phyloP scores from a whole-genome alignment of 2,888 invertebrate species.

The Eupithecia centaureata region DNA sequence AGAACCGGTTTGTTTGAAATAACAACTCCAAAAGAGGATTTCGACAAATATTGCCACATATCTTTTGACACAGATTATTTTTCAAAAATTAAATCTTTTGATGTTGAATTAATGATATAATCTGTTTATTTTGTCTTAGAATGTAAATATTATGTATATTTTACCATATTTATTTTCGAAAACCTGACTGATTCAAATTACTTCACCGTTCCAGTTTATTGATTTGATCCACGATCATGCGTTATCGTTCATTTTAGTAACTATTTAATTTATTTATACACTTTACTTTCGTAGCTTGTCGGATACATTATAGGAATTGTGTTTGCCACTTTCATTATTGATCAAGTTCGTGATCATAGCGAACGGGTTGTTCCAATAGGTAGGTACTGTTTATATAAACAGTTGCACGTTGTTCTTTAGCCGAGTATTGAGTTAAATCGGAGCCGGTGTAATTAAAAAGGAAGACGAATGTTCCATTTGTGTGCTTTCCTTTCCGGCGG shows the following conservation, averaged over 20 bases:
- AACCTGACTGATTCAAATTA: not conserved
- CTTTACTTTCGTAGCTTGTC: not conserved
- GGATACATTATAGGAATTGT: not conserved
- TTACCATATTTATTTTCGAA: not conserved
- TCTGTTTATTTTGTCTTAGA: not conserved
- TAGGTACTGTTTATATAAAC: not conserved
- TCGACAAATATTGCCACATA: not conserved
- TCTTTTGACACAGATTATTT: not conserved
- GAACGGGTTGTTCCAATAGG: not conserved
- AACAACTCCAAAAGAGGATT: not conserved
- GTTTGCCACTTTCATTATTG: not conserved
- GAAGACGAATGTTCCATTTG: slow-evolving; percentile 51
- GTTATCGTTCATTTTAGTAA: not conserved
- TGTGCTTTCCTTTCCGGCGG: slow-evolving; percentile 69
- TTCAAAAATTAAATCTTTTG: not conserved
- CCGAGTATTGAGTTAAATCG: slow-evolving; percentile 1
- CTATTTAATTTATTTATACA: not conserved
- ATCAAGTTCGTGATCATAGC: too few relatives aligned
- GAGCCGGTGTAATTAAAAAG: slow-evolving; percentile 38
- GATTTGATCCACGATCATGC: not conserved
- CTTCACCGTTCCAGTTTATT: not conserved
- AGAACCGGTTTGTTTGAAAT: not conserved
- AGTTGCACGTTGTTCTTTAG: not conserved
- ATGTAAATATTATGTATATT: not conserved
- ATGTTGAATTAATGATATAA: not conserved